A percentile compares a stretch with the other conserved stretches of the same genome.
Evolutionary conservation across 2,797 vertebrate species (phyloP).

Genomic region (Oryzias sinensis): DNA sequence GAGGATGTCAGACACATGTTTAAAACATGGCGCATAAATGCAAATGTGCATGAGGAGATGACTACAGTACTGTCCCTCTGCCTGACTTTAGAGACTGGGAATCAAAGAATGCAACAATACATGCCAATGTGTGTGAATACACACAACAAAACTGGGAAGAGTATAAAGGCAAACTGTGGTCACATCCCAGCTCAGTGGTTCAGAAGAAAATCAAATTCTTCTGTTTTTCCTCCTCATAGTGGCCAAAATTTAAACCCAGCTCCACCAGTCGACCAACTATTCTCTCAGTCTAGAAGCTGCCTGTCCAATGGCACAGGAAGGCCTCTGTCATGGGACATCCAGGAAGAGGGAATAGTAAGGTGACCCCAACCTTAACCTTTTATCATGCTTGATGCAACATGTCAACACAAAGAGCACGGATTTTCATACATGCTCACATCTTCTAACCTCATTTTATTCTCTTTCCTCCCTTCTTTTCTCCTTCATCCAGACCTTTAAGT

Average conservation of each 20-base stretch:
- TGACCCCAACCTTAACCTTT: constrained; percentile 81
- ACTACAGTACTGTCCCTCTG: constrained; percentile 44
- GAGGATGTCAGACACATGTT: constrained; percentile 67
- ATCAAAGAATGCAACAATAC: constrained; percentile 41
- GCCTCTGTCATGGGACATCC: constrained; percentile 4
- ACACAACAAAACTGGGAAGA: constrained; percentile 12
- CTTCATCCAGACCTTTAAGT: constrained; percentile 84
- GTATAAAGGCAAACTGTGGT: constrained; percentile 7
- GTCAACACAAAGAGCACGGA: constrained; percentile 84
- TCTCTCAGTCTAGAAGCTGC: constrained; percentile 7
- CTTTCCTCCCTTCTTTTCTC: constrained; percentile 50
- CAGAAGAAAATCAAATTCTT: background rate
- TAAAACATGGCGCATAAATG: constrained; percentile 70
- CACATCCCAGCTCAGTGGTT: background rate
- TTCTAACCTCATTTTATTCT: constrained; percentile 35
- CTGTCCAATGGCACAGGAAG: constrained; percentile 70
- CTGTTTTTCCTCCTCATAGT: constrained; percentile 1
- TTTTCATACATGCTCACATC: constrained; percentile 69
- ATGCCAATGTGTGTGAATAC: constrained; percentile 26
- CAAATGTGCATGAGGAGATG: constrained; percentile 41
- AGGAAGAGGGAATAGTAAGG: constrained; percentile 2
- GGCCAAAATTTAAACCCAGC: background rate
- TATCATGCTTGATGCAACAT: constrained; percentile 83
- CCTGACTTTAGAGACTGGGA: constrained; percentile 39
- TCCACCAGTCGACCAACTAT: background rate